These are phyloP conservation scores for Trachelus iudaicus DNA, from an alignment of 2,888 invertebrate species.

Conservation along the genomic window DNA sequence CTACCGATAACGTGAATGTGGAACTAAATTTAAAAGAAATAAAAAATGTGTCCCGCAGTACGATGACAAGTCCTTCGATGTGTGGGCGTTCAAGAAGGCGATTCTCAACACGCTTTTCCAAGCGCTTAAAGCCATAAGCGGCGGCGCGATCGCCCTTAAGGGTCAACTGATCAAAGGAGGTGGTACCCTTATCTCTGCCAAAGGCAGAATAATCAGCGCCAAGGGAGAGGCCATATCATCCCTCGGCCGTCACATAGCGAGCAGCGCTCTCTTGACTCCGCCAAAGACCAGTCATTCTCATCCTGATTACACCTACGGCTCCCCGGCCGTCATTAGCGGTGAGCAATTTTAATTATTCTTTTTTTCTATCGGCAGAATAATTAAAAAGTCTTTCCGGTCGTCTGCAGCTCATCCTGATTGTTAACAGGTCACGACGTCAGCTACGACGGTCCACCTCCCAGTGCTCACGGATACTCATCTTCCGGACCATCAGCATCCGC, in stretches of 20 bases:
- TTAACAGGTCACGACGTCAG: constrained; percentile 28
- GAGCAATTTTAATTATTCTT: too few species aligned
- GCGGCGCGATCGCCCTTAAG: constrained; percentile 87
- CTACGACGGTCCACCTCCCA: constrained; percentile 51
- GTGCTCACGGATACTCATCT: constrained; percentile 37
- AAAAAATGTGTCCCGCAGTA: constrained; percentile 30
- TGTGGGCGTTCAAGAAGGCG: constrained; percentile 84
- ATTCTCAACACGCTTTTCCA: constrained; percentile 85
- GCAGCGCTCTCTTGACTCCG: constrained; percentile 76
- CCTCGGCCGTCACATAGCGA: constrained; percentile 82
- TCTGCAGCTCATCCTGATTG: too few species aligned
- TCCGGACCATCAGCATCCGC: constrained; percentile 27
- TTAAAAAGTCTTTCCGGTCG: too few species aligned
- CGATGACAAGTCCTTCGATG: constrained; percentile 68
- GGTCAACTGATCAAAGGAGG: constrained; percentile 89
- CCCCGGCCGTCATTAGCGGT: too few species aligned
- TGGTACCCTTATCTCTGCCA: constrained; percentile 75
- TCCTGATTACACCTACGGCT: too few species aligned
- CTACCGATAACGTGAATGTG: too few species aligned
- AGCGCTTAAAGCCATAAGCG: constrained; percentile 89
- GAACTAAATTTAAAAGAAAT: too few species aligned
- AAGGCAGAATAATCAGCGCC: constrained; percentile 76
- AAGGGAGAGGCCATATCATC: constrained; percentile 85
- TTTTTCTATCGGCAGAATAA: too few species aligned
- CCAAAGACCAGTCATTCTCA: constrained; percentile 32